Conservation (phyloP, 2,113 vertebrate species). For the Thalassarche chlororhynchos region DNA sequence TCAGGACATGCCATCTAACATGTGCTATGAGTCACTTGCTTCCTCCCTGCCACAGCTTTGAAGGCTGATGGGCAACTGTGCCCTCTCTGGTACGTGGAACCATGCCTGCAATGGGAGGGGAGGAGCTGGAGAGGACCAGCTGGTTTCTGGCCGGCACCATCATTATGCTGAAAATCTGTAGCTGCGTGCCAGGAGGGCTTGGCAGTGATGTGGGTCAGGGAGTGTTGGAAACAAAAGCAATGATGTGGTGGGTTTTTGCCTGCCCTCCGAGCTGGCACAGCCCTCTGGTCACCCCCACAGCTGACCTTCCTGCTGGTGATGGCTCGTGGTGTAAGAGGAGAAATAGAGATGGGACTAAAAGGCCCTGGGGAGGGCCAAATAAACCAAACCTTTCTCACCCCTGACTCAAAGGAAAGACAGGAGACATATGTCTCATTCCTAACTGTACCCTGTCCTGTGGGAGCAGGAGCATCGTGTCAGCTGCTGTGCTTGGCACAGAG, state of each 20-base stretch:
- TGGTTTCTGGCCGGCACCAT: not conserved
- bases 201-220: not conserved
- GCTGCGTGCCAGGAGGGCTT: not conserved
- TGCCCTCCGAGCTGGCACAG: not conserved
- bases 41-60: not conserved
- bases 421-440: not conserved
- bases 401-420: not conserved
- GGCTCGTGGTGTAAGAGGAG: not conserved
- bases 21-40: not conserved
- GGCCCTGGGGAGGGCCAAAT: not conserved
- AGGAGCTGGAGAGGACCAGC: not conserved
- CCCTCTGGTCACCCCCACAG: not conserved
- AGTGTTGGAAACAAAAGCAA: not conserved
- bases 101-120: not conserved
- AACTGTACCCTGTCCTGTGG: not conserved
- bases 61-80: not conserved
- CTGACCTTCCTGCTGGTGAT: not conserved
- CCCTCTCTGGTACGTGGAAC: not conserved
- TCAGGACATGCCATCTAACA: not conserved
- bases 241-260: not conserved
- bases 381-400: not conserved
- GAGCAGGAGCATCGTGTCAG: not conserved
- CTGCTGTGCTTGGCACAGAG: not conserved
- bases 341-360: not conserved
- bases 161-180: not conserved